These are phyloP conservation scores for Takifugu ocellatus DNA, from an alignment of 2,797 vertebrate genomes.

Conservation along the genomic window DNA sequence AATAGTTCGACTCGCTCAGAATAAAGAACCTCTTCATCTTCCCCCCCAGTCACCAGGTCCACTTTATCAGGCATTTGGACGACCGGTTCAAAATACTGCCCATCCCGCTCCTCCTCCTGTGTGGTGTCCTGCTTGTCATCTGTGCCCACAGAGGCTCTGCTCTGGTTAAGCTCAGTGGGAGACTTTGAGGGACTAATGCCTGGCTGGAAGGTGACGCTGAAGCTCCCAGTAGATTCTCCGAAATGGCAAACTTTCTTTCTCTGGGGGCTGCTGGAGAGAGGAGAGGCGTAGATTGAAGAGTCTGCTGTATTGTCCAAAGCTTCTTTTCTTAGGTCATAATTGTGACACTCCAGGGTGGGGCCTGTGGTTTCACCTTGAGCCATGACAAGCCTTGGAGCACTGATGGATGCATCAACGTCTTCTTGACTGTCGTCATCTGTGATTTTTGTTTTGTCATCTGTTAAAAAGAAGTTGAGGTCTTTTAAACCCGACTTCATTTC, in stretches of 20 bases:
- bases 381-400: slow-evolving; percentile 72
- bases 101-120: slow-evolving; percentile 93
- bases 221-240: slow-evolving; percentile 89
- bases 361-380: slow-evolving; percentile 79
- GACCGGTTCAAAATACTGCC: slow-evolving; percentile 95
- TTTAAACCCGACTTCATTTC: slow-evolving; percentile 97
- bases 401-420: slow-evolving; percentile 38
- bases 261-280: slow-evolving; percentile 81
- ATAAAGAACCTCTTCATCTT: slow-evolving; percentile 77
- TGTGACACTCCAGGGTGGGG: slow-evolving; percentile 91
- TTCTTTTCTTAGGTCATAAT: slow-evolving; percentile 88
- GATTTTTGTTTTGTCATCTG: slow-evolving; percentile 86
- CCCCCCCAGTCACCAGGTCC: slow-evolving; percentile 95
- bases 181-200: slow-evolving; percentile 92
- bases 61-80: slow-evolving; percentile 97
- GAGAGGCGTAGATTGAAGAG: slow-evolving; percentile 86
- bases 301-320: slow-evolving; percentile 82
- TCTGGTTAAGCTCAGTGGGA: slow-evolving; percentile 89
- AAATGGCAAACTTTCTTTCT: slow-evolving; percentile 93
- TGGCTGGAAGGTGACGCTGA: slow-evolving; percentile 96
- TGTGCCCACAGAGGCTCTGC: slow-evolving; percentile 84
- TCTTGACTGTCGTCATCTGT: slow-evolving; percentile 74
- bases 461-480: slow-evolving; percentile 92
- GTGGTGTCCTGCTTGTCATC: slow-evolving; percentile 91
- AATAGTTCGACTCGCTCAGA: no score